These are phyloP conservation scores for Schizotus pectinicornis DNA, from an alignment of 2,888 invertebrate species.

Conservation along the genomic window DNA sequence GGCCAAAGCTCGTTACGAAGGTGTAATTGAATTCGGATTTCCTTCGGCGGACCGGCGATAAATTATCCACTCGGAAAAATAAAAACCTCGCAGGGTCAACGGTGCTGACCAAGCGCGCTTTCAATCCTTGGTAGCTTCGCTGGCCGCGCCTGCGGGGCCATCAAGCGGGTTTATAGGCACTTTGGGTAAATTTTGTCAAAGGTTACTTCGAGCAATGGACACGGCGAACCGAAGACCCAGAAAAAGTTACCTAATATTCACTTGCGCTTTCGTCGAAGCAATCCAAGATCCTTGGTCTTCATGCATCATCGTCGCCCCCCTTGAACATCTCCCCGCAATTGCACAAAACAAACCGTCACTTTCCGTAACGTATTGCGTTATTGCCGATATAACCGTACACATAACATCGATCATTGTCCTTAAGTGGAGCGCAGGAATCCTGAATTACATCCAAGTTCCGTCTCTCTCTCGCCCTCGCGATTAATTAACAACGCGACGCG, in stretches of 20 bases:
- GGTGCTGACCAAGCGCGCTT: too few relatives aligned
- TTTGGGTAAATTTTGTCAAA: too few relatives aligned
- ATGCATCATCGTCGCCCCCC: neutral
- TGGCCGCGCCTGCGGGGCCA: too few relatives aligned
- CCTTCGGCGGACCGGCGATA: neutral
- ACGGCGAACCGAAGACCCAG: neutral
- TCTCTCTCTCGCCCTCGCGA: conserved; percentile 1
- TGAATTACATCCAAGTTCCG: neutral
- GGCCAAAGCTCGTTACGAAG: neutral
- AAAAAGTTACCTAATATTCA: too few relatives aligned
- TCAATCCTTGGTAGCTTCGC: too few relatives aligned
- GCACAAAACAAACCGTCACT: conserved; percentile 19
- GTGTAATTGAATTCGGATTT: neutral
- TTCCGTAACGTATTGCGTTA: conserved; percentile 36
- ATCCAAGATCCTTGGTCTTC: neutral
- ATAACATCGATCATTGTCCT: conserved; percentile 40
- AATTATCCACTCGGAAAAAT: neutral
- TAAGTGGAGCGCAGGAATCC: conserved; percentile 29
- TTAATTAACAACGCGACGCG: conserved; percentile 33
- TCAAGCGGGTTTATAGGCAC: too few relatives aligned
- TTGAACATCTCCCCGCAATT: neutral
- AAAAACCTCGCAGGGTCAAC: too few relatives aligned
- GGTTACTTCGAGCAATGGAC: neutral
- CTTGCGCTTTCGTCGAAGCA: too few relatives aligned
- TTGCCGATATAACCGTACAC: conserved; percentile 31